Conservation (phyloP, 1,140 invertebrate genomes). For the Phymorhynchus buccinoides region DNA sequence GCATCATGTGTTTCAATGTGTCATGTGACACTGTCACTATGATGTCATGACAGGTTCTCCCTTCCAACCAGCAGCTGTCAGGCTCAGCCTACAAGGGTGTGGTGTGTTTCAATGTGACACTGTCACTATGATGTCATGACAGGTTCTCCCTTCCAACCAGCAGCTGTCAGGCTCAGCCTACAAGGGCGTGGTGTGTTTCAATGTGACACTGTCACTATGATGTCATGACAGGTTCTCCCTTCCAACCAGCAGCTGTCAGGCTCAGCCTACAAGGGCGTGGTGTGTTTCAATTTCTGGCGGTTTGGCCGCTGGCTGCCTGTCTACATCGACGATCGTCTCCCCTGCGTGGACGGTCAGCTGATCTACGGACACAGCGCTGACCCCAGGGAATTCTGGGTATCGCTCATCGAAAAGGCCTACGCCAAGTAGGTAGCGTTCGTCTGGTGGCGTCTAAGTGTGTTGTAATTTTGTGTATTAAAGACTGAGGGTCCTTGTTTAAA, state of each 20-base stretch:
- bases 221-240: conserved; percentile 46
- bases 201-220: too few relatives aligned
- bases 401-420: conserved; percentile 93
- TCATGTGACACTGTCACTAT: too few relatives aligned
- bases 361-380: conserved; percentile 65
- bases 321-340: conserved; percentile 83
- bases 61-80: conserved; percentile 53
- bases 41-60: too few relatives aligned
- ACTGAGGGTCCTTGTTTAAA: too few relatives aligned
- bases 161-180: conserved; percentile 56
- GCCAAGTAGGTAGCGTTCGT: conserved; percentile 64
- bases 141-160: conserved; percentile 55
- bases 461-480: too few relatives aligned
- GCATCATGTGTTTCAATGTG: too few relatives aligned
- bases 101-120: too few relatives aligned
- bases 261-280: conserved; percentile 65
- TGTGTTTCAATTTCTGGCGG: conserved; percentile 83
- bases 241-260: conserved; percentile 57
- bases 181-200: conserved; percentile 77
- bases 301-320: conserved; percentile 85
- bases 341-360: conserved; percentile 68
- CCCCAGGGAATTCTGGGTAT: conserved; percentile 91
- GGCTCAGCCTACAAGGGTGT: conserved; percentile 60
- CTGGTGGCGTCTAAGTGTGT: too few relatives aligned
- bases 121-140: too few relatives aligned